These are phyloP conservation scores for Hipposideros armiger DNA, from an alignment of 2,113 vertebrate species.

Conservation along the genomic window DNA sequence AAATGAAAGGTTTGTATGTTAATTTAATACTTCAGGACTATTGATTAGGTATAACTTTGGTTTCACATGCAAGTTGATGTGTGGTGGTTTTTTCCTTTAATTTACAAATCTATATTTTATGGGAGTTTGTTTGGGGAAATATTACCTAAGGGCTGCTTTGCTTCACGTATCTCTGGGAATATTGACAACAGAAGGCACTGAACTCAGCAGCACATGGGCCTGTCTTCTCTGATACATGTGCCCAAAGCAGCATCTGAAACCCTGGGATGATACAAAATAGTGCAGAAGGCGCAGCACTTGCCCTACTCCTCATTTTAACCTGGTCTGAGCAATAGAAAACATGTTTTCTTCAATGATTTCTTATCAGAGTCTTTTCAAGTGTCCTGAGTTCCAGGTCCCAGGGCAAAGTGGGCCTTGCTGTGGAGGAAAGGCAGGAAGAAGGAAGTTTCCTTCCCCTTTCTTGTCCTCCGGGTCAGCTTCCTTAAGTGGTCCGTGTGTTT, in stretches of 20 bases:
- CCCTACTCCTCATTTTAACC: background rate
- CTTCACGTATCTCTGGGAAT: background rate
- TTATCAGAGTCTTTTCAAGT: constrained; percentile 7
- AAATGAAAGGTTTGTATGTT: background rate
- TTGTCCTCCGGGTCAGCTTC: background rate
- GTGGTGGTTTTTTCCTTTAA: background rate
- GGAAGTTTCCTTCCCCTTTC: background rate
- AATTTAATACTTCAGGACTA: background rate
- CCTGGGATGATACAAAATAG: background rate
- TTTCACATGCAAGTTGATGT: background rate
- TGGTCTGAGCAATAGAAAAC: background rate
- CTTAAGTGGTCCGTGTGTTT: background rate
- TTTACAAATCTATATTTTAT: background rate
- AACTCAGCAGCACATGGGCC: background rate
- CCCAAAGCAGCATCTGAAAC: background rate
- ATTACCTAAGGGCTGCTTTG: background rate
- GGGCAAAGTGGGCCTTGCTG: background rate
- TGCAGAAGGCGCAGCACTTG: background rate
- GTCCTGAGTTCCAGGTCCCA: background rate
- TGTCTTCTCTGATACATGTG: background rate
- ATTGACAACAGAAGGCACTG: background rate
- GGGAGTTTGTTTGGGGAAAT: background rate
- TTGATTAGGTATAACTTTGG: background rate
- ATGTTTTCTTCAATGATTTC: background rate
- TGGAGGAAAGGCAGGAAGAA: background rate